Conservation (phyloP, 1,140 invertebrate genomes). For the Aphelenchoides besseyi region DNA sequence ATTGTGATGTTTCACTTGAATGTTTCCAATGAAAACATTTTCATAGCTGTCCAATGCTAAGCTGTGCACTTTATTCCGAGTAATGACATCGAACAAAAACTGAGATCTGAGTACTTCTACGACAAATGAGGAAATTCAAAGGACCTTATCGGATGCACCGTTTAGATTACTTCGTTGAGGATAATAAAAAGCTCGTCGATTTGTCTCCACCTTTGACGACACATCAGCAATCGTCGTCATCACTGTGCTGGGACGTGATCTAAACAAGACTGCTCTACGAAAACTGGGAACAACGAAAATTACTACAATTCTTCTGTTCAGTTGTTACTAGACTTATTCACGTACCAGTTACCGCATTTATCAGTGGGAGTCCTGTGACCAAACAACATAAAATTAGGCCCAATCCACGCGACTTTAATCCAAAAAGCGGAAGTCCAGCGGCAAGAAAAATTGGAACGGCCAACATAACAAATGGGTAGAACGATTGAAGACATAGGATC, state of each 20-base stretch:
- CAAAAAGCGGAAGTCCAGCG: neutral
- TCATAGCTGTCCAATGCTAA: too few relatives aligned
- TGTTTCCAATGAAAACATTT: neutral
- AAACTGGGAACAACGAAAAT: slow-evolving; percentile 5
- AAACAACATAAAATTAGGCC: neutral
- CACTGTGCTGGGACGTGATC: neutral
- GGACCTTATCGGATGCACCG: too few relatives aligned
- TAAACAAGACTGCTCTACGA: neutral
- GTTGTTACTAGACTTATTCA: neutral
- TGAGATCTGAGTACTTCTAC: too few relatives aligned
- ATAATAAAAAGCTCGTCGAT: too few relatives aligned
- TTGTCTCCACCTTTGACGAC: neutral
- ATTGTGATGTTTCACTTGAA: too few relatives aligned
- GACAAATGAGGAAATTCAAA: too few relatives aligned
- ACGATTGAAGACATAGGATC: neutral
- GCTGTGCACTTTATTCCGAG: too few relatives aligned
- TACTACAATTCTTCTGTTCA: neutral
- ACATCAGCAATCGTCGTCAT: neutral
- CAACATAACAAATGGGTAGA: neutral
- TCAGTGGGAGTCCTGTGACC: neutral
- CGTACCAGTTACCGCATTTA: neutral
- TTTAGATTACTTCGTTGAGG: too few relatives aligned
- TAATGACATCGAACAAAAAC: too few relatives aligned
- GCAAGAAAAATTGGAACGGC: slow-evolving; percentile 9
- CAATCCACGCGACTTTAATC: neutral